phyloP scores from a whole-genome alignment of 2,888 invertebrate species.

The Lochmaea capreae region DNA sequence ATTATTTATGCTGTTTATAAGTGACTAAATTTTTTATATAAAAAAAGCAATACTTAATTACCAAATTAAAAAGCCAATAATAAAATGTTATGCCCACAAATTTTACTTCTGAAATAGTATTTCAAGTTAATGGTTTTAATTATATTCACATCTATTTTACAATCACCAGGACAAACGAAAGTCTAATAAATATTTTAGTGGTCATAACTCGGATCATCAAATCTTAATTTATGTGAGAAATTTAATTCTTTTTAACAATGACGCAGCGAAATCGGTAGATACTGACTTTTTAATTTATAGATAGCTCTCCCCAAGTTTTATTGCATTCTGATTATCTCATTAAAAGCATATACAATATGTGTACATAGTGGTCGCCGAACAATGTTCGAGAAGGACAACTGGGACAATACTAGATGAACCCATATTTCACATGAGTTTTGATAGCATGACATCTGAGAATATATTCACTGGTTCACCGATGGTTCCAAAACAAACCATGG shows the following conservation, averaged over 20 bases:
- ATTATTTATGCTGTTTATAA: too few relatives aligned
- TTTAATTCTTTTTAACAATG: neutral
- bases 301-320: neutral
- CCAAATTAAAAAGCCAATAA: neutral
- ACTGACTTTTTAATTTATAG: neutral
- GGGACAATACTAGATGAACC: too few relatives aligned
- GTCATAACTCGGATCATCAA: neutral
- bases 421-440: too few relatives aligned
- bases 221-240: slow-evolving; percentile 5
- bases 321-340: neutral
- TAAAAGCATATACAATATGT: too few relatives aligned
- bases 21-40: too few relatives aligned
- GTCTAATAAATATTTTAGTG: slow-evolving; percentile 8
- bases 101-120: neutral
- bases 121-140: neutral
- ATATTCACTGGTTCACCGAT: too few relatives aligned
- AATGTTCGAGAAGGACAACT: too few relatives aligned
- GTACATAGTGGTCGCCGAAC: too few relatives aligned
- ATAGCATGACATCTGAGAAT: too few relatives aligned
- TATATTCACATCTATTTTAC: neutral
- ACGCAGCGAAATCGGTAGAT: slow-evolving; percentile 5
- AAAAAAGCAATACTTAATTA: too few relatives aligned
- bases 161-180: neutral
- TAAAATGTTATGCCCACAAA: neutral
- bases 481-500: too few relatives aligned